Evolutionary conservation across 1,140 invertebrate genomes (phyloP).

Genomic region (silkworm (Bombyx mori)): DNA sequence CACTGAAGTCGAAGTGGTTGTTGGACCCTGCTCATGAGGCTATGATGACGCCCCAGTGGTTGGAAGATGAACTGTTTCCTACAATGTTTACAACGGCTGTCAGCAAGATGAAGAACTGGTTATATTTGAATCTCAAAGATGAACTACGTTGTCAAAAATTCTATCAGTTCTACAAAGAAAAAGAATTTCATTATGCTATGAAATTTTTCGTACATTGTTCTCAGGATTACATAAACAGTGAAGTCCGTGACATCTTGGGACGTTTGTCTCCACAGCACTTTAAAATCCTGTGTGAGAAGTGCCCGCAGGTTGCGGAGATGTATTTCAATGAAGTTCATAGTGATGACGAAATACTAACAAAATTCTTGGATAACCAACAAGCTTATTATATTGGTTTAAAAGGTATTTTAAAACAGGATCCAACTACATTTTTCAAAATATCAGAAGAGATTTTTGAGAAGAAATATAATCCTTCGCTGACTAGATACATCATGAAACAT

Average conservation of each 20-base stretch:
- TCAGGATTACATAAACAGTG: constrained; percentile 24
- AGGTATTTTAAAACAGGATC: constrained; percentile 2
- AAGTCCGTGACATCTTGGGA: constrained; percentile 26
- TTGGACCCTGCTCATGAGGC: constrained; percentile 25
- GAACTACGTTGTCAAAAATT: constrained; percentile 31
- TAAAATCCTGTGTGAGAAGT: constrained; percentile 4
- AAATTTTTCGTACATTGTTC: constrained; percentile 37
- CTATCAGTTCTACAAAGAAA: constrained; percentile 36
- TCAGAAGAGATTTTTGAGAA: constrained; percentile 6
- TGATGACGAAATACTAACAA: constrained; percentile 1
- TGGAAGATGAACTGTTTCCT: constrained; percentile 36
- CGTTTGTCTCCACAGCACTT: constrained; percentile 25
- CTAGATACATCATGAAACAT: constrained; percentile 3
- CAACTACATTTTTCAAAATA: constrained; percentile 6
- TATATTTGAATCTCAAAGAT: constrained; percentile 32
- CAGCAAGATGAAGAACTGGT: constrained; percentile 44
- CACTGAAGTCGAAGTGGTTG: constrained; percentile 36
- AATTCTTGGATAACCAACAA: constrained; percentile 1
- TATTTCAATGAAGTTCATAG: constrained; percentile 1
- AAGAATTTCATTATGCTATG: constrained; percentile 27
- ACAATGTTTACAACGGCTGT: constrained; percentile 41
- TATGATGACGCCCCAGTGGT: constrained; percentile 34
- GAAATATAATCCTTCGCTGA: background rate
- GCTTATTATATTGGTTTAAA: constrained; percentile 3
- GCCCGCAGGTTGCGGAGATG: constrained; percentile 3